Base-by-base conservation (phyloP, 2,797 vertebrate species). In the Lepidocolaptes lacrymiger region DNA sequence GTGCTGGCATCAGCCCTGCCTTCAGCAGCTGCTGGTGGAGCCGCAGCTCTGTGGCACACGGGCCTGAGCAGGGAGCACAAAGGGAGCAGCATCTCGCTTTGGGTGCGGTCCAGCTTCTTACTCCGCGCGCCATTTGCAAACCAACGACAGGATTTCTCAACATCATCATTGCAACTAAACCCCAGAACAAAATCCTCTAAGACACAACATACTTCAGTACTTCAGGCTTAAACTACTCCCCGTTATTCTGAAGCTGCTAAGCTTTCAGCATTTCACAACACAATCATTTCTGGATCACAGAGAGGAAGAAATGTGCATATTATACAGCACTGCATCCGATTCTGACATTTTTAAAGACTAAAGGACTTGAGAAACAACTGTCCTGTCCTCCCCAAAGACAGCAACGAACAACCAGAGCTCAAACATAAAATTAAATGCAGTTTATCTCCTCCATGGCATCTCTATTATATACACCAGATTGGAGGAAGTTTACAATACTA, bases 401-500 rank as follows among this genome's bases (percentile, higher is more conserved):
- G 54, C 51, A 81, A 61, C 36, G 55, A 32, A 72, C 37, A 77
- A 30, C 41, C 61, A 82, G 74, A 76, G 56, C 46, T 58, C 32
- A 34, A 79, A 90, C 82, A 91, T 54, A 67, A 85, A 95, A 93
- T 73, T 79, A 94, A 82, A 92, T 85, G 52, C 52, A 79, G 54
- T 94, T 93, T 89, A 64, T 91, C 52, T 94, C 49, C 61, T 77
- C 37, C n/a, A 32, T 49, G 81, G 73, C 37, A 56, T 63, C 67
- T 52, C 82, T 86, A 63, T 93, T 92, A 49, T 63, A 96, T 10
- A 67, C 28, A 59, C 19, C 0, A 2, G 67, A 51, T 16, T 71
- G 46, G 74, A 90, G 66, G 62, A 87, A 79, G 71, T 87, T 87
- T 87, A 49, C 67, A 61, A 67, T 58, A 94, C 87, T 75, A 93